Base-by-base conservation (phyloP, 2,797 vertebrate species). In the Oophaga sylvatica region DNA sequence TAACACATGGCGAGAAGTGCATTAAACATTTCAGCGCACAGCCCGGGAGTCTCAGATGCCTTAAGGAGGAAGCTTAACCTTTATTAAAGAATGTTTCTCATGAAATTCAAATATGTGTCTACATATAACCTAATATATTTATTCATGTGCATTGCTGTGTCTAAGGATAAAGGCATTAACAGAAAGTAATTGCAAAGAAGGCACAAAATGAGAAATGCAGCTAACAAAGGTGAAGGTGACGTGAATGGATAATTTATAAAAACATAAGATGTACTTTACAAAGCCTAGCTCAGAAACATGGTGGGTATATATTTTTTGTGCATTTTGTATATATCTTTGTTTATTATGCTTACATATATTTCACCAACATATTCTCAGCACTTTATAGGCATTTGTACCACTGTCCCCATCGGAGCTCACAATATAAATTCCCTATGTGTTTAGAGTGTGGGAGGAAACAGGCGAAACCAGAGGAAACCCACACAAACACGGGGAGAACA, bases 1-100 rank as follows among this genome's bases (percentile, higher is more conserved):
- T 83, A 89, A 83, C 88, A 87, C 84, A 89, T 87, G 88, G 88
- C 22, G 84, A 87, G 84, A 71, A 87, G 84, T 83, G 75, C 84
- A 89, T 89, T 89, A 86, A 89, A 83, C 80, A 89, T 83, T 87
- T 89, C 88, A 89, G 84, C 79, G 45, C 79, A 60, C 63, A 86
- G 80, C 80, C 63, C 80, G 83, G 73, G 70, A 82, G 84, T 78
- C 88, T 83, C 15, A 63, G 45, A 89, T 67, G 84, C 80, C 70
- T 89, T 78, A 83, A 89, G 84, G 56, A 86, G 73, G 63, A 83
- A 31, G 80, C 80, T 78, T 82, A 84, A 59, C 73, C 81, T 79
- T 79, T 84, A 88, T 79, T 88, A 84, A 88, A 88, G 81, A 76
- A 89, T 85, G 83, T 88, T 85, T 88, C 68, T 81, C 86, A 82